Base-by-base conservation (phyloP, 2,888 invertebrate species). In the Hemistola chrysoprasaria region DNA sequence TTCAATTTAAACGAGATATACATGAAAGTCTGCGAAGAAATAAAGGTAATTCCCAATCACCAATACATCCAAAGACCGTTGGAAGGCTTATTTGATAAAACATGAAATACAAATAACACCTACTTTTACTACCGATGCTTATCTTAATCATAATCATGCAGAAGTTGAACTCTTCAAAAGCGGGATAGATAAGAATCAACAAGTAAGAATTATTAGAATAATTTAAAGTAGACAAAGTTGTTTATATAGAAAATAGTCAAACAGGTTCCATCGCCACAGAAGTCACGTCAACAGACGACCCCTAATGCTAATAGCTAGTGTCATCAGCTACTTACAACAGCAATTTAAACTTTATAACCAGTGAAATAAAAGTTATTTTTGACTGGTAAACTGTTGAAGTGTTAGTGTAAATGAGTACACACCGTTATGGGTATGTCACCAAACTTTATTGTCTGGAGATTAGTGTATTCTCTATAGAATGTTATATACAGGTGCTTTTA, bases 371-470 rank as follows among this genome's bases (percentile, higher is more conserved):
- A 30, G 53, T 55, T 16, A 16, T 47, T 56, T 66, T 67, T 7
- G 49, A 50, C 24, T 34, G 11, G 36, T 10, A 7, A 29, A 34
- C 40, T 27, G 38, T 31, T 29, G 47, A 31, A 31, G 39, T 27
- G 32, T 27, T 61, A 53, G 64, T 56, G 71, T 68, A 74, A 84
- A 81, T 78, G 75, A 74, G 83, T 66, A 63, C 77, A 56, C 53
- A 59, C 85, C 85, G 86, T 86, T 86, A 81, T 70, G 65, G 69
- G 68, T 74, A 66, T 82, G 83, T 84, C 82, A 71, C 79, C 73
- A 71, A 68, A 69, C 63, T 64, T 72, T 75, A 80, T 77, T 76
- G 71, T 77, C 58, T 62, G 57, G 36, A 10, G 54, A 57, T 61
- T 68, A 71, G 62, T 4, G 32, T 26, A 11, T 23, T 59, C 65